These are phyloP conservation scores for Chaenocephalus aceratus DNA, from an alignment of 2,113 vertebrate species.

Conservation along the genomic window DNA sequence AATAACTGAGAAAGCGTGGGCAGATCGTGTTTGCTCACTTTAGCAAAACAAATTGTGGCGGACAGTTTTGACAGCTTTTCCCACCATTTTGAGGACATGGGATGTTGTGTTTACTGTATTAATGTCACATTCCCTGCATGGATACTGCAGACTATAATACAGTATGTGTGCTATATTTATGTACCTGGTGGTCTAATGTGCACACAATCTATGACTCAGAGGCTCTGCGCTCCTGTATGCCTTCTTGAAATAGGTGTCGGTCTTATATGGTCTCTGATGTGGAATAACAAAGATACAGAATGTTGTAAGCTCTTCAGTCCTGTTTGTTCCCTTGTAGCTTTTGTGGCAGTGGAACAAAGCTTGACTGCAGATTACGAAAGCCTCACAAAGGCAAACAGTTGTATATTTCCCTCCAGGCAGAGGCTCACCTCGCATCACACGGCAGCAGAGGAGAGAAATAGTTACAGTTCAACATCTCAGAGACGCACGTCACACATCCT, in stretches of 20 bases:
- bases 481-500: conserved; percentile 26
- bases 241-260: conserved; percentile 41
- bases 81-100: conserved; percentile 14
- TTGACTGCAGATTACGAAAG: conserved; percentile 54
- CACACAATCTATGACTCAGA: conserved; percentile 45
- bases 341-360: conserved; percentile 52
- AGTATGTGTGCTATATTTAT: not conserved
- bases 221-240: conserved; percentile 10
- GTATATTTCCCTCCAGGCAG: conserved; percentile 56
- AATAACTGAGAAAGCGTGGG: conserved; percentile 39
- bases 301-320: conserved; percentile 6
- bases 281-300: conserved; percentile 46
- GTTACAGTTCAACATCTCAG: conserved; percentile 41
- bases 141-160: conserved; percentile 7
- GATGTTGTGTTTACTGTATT: conserved; percentile 52
- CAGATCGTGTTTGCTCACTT: conserved; percentile 45
- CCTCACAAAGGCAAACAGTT: conserved; percentile 60
- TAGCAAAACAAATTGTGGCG: conserved; percentile 52
- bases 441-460: conserved; percentile 24
- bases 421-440: conserved; percentile 59
- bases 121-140: conserved; percentile 24
- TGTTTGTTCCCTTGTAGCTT: conserved; percentile 27
- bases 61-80: conserved; percentile 62
- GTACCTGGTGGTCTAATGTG: conserved; percentile 33
- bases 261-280: conserved; percentile 2